Base-by-base conservation (phyloP, 2,888 invertebrate species). In the Polyommatus icarus region DNA sequence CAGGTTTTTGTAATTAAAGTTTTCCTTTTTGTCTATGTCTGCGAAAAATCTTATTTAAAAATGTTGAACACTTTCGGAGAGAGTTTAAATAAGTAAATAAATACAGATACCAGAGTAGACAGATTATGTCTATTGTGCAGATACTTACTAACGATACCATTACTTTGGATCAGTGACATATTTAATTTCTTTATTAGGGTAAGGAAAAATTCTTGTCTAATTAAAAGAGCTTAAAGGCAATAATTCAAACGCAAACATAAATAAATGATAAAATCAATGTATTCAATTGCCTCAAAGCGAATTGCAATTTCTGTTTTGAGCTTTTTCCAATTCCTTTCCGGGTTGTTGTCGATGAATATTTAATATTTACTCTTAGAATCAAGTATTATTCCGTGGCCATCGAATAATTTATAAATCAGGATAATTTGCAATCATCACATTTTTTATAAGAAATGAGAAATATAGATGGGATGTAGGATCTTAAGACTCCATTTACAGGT, bases 341-440 rank as follows among this genome's bases (percentile, higher is more conserved):
- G 67, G 18, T 67, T 67, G 18, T 67, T 24, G 29, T 67, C 67
- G 67, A 29, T 32, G 32, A 67, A 29, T 67, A 67, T 67, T 67
- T 29, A 29, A 32, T 67, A 67, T 32, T 67, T 67, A 67, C 67
- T 32, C 18, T 67, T 67, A 18, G 15, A 67, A 29, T 67, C 18
- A 15, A 15, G 12, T 67, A 32, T 29, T 67, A 29, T 67, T 32
- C 29, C 12, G 67, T 18, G 29, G 67, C 67, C 29, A 32, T 29
- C 67, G 15, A 67, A 67, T 3, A 67, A 67, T 67, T 67, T 6
- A 32, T 67, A 20, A 7, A 10, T 20, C 20, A 59, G 7, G 15
- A 46, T 46, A 12, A 3, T 46, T 36, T n/a, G n/a, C 57, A 57
- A 57, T 57, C 18, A n/a, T n/a, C 57, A 4, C 57, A n/a, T n/a